Evolutionary conservation across 2,113 vertebrate genomes (phyloP), one percentile per base, ranked within the genome.

Genomic region (Mastomys coucha): DNA sequence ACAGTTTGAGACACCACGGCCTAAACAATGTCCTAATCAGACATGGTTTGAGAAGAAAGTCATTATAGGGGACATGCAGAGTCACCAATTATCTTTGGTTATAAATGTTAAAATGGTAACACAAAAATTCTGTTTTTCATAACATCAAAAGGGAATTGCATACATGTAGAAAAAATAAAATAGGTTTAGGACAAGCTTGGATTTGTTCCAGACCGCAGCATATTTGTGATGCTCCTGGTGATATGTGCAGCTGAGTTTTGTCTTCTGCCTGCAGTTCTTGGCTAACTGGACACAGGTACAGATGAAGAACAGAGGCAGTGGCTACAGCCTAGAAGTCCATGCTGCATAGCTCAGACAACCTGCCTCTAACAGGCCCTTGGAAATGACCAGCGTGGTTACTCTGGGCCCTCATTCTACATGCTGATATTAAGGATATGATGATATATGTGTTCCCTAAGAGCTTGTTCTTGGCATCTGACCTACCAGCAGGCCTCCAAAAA

Each of bases 71-170:
- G 93, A 76, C 53, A 94, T 45, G 87, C 78, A 91, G 94, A 94
- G 77, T 95, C 94, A 63, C 82, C 97, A 97, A 91, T 97, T 97
- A 97, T 97, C 89, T 97, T 97, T 95, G 96, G 96, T 97, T 84
- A 42, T 93, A 95, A 93, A 96, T 67, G 73, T 93, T 95, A 97
- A 96, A 96, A 93, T 94, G 93, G 89, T 84, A 94, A 96, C 89
- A 89, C 91, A 82, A 58, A 89, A 89, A 60, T 13, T 19, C 28
- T 76, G 70, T 75, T 89, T 91, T 97, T 96, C 63, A n/a, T 42
- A 80, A 56, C 73, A 72, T 97, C 72, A 88, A 67, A 96, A 94
- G 56, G 72, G 51, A 95, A 89, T 91, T 70, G 78, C 24, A 51
- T 86, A 51, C 67, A 70, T 76, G 69, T 89, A 28, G 58, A 94